Evolutionary conservation across 2,797 vertebrate species (phyloP).

Genomic region (Centropyge bicolor): DNA sequence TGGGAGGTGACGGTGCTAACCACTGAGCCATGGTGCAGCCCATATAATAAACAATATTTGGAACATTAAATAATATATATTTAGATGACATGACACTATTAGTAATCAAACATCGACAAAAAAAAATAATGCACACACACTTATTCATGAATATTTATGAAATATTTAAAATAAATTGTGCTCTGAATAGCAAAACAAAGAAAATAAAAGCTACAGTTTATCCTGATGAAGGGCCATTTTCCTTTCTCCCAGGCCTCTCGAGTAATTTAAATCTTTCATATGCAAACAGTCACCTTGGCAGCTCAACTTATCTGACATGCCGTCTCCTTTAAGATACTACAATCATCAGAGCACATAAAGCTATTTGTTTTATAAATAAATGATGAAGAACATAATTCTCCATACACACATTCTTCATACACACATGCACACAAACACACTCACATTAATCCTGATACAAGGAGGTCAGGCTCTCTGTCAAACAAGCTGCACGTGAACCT

Average conservation of each 20-base stretch:
- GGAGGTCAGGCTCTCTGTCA: not conserved
- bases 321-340: not conserved
- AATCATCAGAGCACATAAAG: no score
- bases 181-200: not conserved
- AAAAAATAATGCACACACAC: no score
- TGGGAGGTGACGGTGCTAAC: no score
- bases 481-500: constrained; percentile 4
- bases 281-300: not conserved
- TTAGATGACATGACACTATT: not conserved
- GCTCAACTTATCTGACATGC: no score
- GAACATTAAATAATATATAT: no score
- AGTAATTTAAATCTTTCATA: no score
- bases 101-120: not conserved
- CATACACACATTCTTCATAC: no score
- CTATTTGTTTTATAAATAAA: no score
- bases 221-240: not conserved
- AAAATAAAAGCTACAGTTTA: not conserved
- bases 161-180: not conserved
- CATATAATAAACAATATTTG: no score
- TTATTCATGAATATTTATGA: not conserved
- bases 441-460: not conserved
- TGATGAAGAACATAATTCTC: no score
- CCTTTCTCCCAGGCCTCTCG: not conserved
- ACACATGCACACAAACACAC: not conserved
- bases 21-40: no score